Base-by-base conservation (phyloP, 2,797 vertebrate species). In the Danio albolineatus region DNA sequence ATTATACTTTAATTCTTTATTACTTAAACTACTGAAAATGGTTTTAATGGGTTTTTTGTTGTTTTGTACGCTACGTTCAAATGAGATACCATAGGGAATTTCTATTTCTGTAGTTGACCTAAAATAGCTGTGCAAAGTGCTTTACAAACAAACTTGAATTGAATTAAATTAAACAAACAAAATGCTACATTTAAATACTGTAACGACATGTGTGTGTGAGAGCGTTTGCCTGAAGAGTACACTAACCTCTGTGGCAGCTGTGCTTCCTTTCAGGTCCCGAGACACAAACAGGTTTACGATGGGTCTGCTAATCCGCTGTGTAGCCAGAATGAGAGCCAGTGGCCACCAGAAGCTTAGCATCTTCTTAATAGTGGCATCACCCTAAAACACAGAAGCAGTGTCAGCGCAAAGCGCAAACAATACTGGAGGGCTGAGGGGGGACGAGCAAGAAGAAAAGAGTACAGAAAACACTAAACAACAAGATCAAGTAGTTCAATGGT, bases 261-360 rank as follows among this genome's bases (percentile, higher is more conserved):
- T 87, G 78, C 95, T 97, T 78, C 97, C 98, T 4, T 97, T 97
- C 8, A 99, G 94, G 90, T 99, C 98, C 1, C 98, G 95, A n/a
- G 98, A 99, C 28, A 99, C 98, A 86, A 99, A 99, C 82, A 99
- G 96, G 89, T 99, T 99, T 89, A 99, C 98, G 41, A 99, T 99
- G 39, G 98, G 98, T 80, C 98, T 92, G 56, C 98, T 99, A 90
- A 99, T 99, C 73, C 98, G 89, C 89, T 99, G 98, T 4, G 98
- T 99, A 38, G 98, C 98, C 89, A 99, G 87, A 89, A 99, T 99
- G 78, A 99, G 95, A 0, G 98, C 98, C 92, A 99, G 88, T 36
- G 98, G 98, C 98, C 98, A 99, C 98, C 98, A 99, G 91, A 99
- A 99, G 83, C 93, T 96, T 88, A 99, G 92, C 98, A 99, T 99